A percentile compares a stretch with the other conserved stretches of the same genome.
phyloP scores from a whole-genome alignment of 2,888 invertebrate species.

The Congeria kusceri region DNA sequence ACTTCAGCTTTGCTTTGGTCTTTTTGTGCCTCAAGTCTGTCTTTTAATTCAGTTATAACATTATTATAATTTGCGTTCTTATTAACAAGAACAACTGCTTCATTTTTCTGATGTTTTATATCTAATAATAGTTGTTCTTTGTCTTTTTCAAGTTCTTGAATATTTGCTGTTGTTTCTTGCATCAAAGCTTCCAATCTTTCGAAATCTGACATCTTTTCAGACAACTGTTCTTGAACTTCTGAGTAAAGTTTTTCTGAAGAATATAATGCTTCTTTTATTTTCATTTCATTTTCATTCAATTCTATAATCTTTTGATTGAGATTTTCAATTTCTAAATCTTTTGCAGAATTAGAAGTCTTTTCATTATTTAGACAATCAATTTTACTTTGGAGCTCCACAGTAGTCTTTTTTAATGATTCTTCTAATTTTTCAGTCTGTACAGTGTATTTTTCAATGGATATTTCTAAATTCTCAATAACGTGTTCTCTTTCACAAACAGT shows the following conservation, averaged over 20 bases:
- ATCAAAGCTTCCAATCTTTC: constrained; percentile 46
- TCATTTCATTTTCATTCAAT: background rate
- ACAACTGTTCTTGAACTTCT: constrained; percentile 14
- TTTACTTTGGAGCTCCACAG: constrained; percentile 14
- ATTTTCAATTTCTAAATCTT: constrained; percentile 1
- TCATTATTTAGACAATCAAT: constrained; percentile 5
- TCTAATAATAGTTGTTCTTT: constrained; percentile 38
- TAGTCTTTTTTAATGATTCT: background rate
- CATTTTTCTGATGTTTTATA: constrained; percentile 25
- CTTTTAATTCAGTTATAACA: constrained; percentile 36
- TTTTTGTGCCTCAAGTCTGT: constrained; percentile 36
- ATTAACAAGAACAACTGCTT: constrained; percentile 27
- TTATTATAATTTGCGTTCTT: constrained; percentile 18
- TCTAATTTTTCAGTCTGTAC: background rate
- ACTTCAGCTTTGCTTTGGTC: constrained; percentile 1
- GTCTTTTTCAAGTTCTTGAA: constrained; percentile 47
- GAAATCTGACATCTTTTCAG: constrained; percentile 29
- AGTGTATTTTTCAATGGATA: constrained; percentile 9
- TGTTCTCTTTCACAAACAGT: background rate
- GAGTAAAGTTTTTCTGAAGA: constrained; percentile 63
- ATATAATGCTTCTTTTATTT: constrained; percentile 42
- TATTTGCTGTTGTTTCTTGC: constrained; percentile 1
- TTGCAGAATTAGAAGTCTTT: background rate
- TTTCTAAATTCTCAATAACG: constrained; percentile 23
- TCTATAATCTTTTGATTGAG: background rate